Conservation (phyloP, 2,797 vertebrate genomes). For the Protonibea diacanthus region DNA sequence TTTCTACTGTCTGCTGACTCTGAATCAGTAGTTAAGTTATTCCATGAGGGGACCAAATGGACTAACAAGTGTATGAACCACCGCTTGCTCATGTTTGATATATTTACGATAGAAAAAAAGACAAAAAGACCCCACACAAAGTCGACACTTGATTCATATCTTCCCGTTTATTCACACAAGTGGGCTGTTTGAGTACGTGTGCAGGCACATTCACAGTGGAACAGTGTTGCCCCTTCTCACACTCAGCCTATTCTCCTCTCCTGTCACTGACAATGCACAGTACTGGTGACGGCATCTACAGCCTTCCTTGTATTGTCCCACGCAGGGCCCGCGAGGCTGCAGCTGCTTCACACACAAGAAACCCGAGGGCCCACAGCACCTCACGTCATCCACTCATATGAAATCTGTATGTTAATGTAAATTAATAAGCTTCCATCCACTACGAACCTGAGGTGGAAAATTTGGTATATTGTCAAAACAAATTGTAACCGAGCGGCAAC, state of each 20-base stretch:
- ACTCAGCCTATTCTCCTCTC: slow-evolving; percentile 65
- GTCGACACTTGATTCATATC: slow-evolving; percentile 63
- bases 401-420: not conserved
- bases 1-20: slow-evolving; percentile 44
- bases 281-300: slow-evolving; percentile 69
- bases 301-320: slow-evolving; percentile 79
- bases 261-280: slow-evolving; percentile 74
- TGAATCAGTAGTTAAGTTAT: slow-evolving; percentile 32
- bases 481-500: no score
- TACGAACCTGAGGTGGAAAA: not conserved
- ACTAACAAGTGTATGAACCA: slow-evolving; percentile 25
- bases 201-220: slow-evolving; percentile 57
- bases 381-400: slow-evolving; percentile 8
- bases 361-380: not conserved
- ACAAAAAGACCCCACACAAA: slow-evolving; percentile 55
- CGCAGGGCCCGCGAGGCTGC: slow-evolving; percentile 40
- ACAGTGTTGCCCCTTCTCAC: slow-evolving; percentile 65
- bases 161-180: slow-evolving; percentile 72
- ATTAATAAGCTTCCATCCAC: not conserved
- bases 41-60: slow-evolving; percentile 13
- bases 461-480: no score
- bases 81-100: slow-evolving; percentile 44
- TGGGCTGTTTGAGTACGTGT: slow-evolving; percentile 69
- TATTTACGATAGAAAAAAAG: slow-evolving; percentile 24
- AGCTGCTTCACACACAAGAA: slow-evolving; percentile 60